Evolutionary conservation across 2,113 vertebrate genomes (phyloP).

Genomic region (Xenus cinereus): DNA sequence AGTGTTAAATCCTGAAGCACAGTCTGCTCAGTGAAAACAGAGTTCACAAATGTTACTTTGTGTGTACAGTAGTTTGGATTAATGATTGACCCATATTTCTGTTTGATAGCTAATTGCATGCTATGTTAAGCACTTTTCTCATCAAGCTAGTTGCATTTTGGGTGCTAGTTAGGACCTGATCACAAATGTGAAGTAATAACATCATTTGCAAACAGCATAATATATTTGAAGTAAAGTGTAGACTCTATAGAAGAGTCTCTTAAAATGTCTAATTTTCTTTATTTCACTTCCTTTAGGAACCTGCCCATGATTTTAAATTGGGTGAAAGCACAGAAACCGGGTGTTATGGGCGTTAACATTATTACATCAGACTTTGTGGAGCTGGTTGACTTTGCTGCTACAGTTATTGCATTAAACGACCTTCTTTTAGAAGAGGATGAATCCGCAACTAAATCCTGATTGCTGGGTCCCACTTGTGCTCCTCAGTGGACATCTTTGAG

Average conservation of each 20-base stretch:
- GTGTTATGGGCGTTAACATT: slow-evolving; percentile 91
- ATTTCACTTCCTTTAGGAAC: slow-evolving; percentile 77
- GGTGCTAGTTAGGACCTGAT: neutral
- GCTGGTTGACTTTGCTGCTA: slow-evolving; percentile 92
- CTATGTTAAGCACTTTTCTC: neutral
- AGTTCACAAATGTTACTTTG: neutral
- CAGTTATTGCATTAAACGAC: slow-evolving; percentile 91
- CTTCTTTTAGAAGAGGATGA: slow-evolving; percentile 77
- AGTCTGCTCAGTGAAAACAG: neutral
- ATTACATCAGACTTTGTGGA: slow-evolving; percentile 99
- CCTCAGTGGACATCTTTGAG: neutral
- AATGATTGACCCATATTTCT: neutral
- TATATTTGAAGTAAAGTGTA: neutral
- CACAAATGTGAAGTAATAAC: neutral
- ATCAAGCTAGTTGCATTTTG: neutral
- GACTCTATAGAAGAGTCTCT: neutral
- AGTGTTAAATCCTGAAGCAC: neutral
- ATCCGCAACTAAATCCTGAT: slow-evolving; percentile 63
- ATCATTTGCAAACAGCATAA: neutral
- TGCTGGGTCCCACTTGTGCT: neutral
- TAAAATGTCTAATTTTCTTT: neutral
- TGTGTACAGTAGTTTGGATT: neutral
- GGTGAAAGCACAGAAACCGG: slow-evolving; percentile 93
- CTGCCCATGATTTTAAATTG: slow-evolving; percentile 92
- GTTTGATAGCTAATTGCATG: neutral